Base-by-base conservation (phyloP, 2,888 invertebrate species). In the Chromoteleia sp. region DNA sequence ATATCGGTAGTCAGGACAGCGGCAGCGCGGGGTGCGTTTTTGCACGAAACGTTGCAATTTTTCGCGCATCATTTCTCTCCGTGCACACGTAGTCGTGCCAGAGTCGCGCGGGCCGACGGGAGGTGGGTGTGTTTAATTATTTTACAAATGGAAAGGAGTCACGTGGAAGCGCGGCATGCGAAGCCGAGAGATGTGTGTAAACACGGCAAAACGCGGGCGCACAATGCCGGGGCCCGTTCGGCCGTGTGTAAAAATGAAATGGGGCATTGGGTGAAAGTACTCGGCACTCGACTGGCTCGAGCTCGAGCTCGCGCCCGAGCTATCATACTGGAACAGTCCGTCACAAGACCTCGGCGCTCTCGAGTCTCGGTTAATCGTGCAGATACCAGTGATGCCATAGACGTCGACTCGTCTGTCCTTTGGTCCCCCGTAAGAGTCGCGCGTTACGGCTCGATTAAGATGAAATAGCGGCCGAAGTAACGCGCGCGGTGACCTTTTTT, bases 211-310 rank as follows among this genome's bases (percentile, higher is more conserved):
- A 74, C 29, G 33, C 52, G 29, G 19, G 52, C 43, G 29, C 58
- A 76, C 52, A 63, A 59, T 70, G 50, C 67, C 33, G 43, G 30
- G 19, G 50, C 52, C 21, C 59, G 79, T 76, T 85, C 84, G 85
- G 85, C 84, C 86, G 86, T 86, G 88, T 87, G 88, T 89, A 90
- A 91, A 91, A 91, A 91, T 90, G 89, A 92, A 91, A 91, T 91
- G 91, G 91, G 92, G 91, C 92, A 91, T 90, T 91, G 91, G 91
- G 92, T 92, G 92, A 92, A 92, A 92, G 91, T 91, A 89, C 87
- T 86, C 8, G 7, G 7, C 8, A 8, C 8, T 33, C 33, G 33
- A 8, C 33, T 84, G 73, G 65, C 76, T 58, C 79, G 78, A 71
- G 65, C 45, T 12, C 19, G 39, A 39, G 15, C 45, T 61, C 36